A percentile compares a stretch with the other conserved stretches of the same genome.
Evolutionary conservation across 2,797 vertebrate species (phyloP).

Genomic region (Acrossocheilus fasciatus): DNA sequence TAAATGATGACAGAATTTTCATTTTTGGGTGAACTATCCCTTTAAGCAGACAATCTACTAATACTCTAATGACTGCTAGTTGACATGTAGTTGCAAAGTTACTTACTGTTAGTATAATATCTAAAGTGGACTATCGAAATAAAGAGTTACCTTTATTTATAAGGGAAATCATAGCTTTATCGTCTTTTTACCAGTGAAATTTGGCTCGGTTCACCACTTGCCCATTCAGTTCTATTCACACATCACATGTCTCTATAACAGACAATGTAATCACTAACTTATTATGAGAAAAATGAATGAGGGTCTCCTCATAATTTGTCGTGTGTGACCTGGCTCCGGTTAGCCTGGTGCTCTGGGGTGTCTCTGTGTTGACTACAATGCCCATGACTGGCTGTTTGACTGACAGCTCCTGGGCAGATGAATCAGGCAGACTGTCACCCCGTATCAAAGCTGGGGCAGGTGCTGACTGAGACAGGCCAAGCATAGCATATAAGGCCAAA

Average conservation of each 20-base stretch:
- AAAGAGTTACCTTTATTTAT: background rate
- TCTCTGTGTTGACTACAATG: constrained; percentile 11
- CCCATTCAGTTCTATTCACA: constrained; percentile 5
- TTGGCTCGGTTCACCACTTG: background rate
- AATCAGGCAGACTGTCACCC: constrained; percentile 35
- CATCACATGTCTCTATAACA: constrained; percentile 2
- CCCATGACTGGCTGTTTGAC: background rate
- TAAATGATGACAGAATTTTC: no score
- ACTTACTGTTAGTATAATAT: no score
- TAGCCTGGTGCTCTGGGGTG: constrained; percentile 39
- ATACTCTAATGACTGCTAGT: no score
- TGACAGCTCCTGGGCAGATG: constrained; percentile 37
- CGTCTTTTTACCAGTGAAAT: background rate
- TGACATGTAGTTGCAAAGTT: no score
- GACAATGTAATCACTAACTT: constrained; percentile 17
- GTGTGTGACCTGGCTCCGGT: constrained; percentile 64
- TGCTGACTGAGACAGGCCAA: constrained; percentile 41
- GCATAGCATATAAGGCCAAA: constrained; percentile 56
- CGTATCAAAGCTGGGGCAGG: constrained; percentile 57
- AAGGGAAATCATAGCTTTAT: background rate
- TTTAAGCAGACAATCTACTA: no score
- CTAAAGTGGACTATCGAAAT: no score
- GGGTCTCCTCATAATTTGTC: constrained; percentile 64
- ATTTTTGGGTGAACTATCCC: no score
- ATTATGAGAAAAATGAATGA: constrained; percentile 26